Conservation (phyloP, 2,797 vertebrate genomes). For the Phataginus tricuspis region DNA sequence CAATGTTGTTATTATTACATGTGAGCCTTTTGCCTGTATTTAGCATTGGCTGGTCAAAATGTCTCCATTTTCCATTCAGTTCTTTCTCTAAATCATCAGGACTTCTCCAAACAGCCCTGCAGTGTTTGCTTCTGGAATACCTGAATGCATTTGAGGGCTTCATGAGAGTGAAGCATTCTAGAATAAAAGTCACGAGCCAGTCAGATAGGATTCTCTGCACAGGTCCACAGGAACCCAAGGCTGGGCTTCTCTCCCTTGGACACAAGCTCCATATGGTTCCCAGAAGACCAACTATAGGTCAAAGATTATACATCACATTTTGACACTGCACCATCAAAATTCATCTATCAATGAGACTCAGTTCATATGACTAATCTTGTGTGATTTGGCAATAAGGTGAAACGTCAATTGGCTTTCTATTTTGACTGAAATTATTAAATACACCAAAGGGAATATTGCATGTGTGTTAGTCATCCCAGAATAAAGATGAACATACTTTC, state of each 20-base stretch:
- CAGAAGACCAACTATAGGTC: conserved; percentile 36
- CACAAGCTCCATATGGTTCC: background rate
- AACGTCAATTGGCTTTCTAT: conserved; percentile 71
- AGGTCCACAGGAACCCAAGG: background rate
- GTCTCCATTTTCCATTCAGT: background rate
- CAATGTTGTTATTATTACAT: background rate
- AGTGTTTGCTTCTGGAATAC: background rate
- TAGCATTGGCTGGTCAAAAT: background rate
- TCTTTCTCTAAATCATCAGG: conserved; percentile 10
- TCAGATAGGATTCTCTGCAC: background rate
- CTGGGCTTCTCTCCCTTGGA: background rate
- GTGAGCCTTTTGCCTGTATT: background rate
- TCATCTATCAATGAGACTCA: conserved; percentile 60
- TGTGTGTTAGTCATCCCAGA: conserved; percentile 69
- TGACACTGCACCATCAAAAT: conserved; percentile 66
- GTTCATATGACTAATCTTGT: conserved; percentile 69
- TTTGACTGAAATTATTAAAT: conserved; percentile 75
- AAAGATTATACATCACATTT: conserved; percentile 49
- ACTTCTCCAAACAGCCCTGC: background rate
- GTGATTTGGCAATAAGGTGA: conserved; percentile 78
- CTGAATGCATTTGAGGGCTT: background rate
- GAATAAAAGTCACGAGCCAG: background rate
- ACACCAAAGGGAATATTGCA: conserved; percentile 70
- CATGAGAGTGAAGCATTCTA: background rate
- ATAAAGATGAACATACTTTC: conserved; percentile 65